Evolutionary conservation across 2,113 vertebrate species (phyloP).

Genomic region (Salvelinus fontinalis): DNA sequence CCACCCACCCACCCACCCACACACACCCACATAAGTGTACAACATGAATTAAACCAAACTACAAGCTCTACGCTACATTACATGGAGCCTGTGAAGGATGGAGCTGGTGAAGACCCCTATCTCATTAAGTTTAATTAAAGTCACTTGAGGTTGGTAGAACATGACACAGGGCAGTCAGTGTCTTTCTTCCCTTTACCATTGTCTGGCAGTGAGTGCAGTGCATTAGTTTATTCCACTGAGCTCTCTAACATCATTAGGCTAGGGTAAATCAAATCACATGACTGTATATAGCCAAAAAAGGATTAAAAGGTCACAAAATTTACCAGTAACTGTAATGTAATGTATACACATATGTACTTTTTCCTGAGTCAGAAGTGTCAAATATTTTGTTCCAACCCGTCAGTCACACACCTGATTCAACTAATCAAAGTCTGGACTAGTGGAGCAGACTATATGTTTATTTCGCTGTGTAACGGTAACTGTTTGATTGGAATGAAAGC

Average conservation of each 20-base stretch:
- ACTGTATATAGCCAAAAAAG: not conserved
- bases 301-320: not conserved
- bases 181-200: not conserved
- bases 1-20: too few relatives aligned
- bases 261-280: not conserved
- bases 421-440: too few relatives aligned
- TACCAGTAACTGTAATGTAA: not conserved
- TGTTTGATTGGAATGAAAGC: too few relatives aligned
- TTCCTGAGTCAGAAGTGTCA: not conserved
- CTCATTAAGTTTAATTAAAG: conserved; percentile 11
- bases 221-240: not conserved
- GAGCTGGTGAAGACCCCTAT: not conserved
- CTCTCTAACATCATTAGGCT: not conserved
- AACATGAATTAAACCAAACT: too few relatives aligned
- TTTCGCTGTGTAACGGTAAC: too few relatives aligned
- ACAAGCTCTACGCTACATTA: not conserved
- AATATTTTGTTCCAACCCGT: too few relatives aligned
- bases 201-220: not conserved
- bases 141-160: not conserved
- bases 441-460: too few relatives aligned
- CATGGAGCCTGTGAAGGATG: not conserved
- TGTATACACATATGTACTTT: too few relatives aligned
- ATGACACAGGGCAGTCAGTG: not conserved
- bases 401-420: too few relatives aligned
- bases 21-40: too few relatives aligned